Evolutionary conservation across 2,888 invertebrate genomes (phyloP).

Genomic region (Alcis repandata): DNA sequence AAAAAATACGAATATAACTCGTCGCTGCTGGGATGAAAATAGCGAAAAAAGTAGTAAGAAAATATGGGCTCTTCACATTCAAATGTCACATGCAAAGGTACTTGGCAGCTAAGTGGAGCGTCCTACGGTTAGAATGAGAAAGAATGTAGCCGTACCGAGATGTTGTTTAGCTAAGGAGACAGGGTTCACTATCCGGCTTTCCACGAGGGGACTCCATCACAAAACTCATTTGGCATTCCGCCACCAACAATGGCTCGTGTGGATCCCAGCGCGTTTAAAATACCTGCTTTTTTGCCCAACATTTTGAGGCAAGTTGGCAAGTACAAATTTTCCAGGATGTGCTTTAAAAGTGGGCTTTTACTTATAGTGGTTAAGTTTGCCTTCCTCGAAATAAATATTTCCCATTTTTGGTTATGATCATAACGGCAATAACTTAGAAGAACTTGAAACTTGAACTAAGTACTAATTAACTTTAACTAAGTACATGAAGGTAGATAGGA

Average conservation of each 20-base stretch:
- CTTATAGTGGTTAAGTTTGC: neutral
- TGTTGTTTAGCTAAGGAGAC: slow-evolving; percentile 66
- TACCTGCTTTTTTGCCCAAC: slow-evolving; percentile 71
- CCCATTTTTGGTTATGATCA: neutral
- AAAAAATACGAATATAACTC: slow-evolving; percentile 1
- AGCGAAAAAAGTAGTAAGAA: slow-evolving; percentile 8
- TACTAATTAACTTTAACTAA: too few relatives aligned
- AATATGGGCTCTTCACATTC: slow-evolving; percentile 30
- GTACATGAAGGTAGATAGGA: neutral
- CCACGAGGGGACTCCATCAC: slow-evolving; percentile 77
- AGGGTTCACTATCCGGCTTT: slow-evolving; percentile 73
- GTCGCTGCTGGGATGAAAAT: neutral
- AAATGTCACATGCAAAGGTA: slow-evolving; percentile 38
- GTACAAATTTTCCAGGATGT: slow-evolving; percentile 58
- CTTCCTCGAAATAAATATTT: neutral
- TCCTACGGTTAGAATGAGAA: slow-evolving; percentile 31
- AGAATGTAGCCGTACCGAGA: slow-evolving; percentile 53
- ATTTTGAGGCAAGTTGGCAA: slow-evolving; percentile 67
- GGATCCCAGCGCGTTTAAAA: slow-evolving; percentile 79
- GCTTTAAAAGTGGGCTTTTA: slow-evolving; percentile 13
- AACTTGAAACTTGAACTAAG: too few relatives aligned
- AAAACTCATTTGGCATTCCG: slow-evolving; percentile 86
- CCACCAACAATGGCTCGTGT: slow-evolving; percentile 79
- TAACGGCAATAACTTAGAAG: neutral
- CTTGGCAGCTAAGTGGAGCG: slow-evolving; percentile 37